Conservation (phyloP, 2,113 vertebrate genomes). For the Rhynchopsitta pachyrhyncha region DNA sequence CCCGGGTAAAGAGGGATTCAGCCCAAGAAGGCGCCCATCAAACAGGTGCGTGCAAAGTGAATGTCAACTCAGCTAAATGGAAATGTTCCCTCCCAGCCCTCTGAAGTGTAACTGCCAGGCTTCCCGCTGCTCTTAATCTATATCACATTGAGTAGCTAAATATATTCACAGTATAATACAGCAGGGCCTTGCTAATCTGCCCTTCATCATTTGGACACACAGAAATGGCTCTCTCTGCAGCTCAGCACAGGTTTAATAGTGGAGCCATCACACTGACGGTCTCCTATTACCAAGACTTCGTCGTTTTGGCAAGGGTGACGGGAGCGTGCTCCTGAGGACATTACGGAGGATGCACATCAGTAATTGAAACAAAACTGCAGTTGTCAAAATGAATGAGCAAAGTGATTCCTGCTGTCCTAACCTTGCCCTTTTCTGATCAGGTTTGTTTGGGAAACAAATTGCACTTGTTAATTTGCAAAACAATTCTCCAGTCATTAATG, state of each 20-base stretch:
- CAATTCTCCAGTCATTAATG: neutral
- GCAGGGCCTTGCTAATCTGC: constrained; percentile 29
- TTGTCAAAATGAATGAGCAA: neutral
- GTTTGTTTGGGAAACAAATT: neutral
- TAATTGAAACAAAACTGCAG: constrained; percentile 15
- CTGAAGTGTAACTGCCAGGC: constrained; percentile 36
- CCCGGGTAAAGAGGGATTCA: fast-evolving
- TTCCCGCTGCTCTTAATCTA: constrained; percentile 25
- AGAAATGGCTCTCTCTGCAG: neutral
- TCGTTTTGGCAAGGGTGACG: neutral
- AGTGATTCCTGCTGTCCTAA: neutral
- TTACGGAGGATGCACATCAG: neutral
- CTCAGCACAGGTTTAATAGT: neutral
- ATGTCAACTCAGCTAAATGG: neutral
- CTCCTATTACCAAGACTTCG: neutral
- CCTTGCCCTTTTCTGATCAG: neutral
- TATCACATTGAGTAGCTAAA: constrained; percentile 32
- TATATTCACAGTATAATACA: constrained; percentile 17
- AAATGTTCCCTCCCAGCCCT: neutral
- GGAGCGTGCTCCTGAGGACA: neutral
- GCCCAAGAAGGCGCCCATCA: neutral
- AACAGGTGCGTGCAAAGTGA: constrained; percentile 2
- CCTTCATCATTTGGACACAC: constrained; percentile 22
- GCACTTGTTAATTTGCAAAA: neutral
- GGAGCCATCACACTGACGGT: neutral